Evolutionary conservation across 2,888 invertebrate genomes (phyloP), one percentile per base, ranked within the genome.

Genomic region (Prosapia bicincta): DNA sequence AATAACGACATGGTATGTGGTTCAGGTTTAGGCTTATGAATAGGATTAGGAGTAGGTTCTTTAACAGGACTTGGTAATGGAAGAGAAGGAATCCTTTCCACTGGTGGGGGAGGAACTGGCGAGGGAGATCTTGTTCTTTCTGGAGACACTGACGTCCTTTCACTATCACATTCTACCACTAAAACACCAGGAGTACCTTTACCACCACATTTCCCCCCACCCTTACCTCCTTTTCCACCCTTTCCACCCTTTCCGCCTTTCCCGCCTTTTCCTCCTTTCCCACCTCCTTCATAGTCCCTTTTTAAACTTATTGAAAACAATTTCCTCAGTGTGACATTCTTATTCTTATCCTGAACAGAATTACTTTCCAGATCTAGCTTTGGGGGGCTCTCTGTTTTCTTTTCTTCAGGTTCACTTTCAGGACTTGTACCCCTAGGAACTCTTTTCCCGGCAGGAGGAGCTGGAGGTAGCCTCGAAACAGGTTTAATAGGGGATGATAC

Each of bases 181-280:
- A 92, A 90, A 72, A 92, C 92, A 80, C 92, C 92, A 1, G 90
- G 91, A 83, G 92, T 92, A 1, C 91, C 91, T 80, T 86, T 85
- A 20, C 91, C 91, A 72, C 78, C 80, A 38, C 79, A 89, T 1
- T 91, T 91, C 1, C 91, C 91, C 23, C 91, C 91, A 72, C 80
- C 80, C 38, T 79, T 88, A 6, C 91, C 91, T 80, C 91, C 91
- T 0, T 91, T 85, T 38, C 92, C 91, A 81, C 91, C 92, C 0
- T 91, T 86, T 32, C 92, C 92, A 69, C 91, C 89, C 81, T 91
- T 91, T 9, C 88, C 88, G 2, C 89, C 89, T 72, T 85, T 85
- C 0, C 83, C 85, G 1, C 84, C 84, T 13, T 80, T 80, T n/a
- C 81, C 82, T 5, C 82, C 82, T 43, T 80, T 80, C 28, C 78